phyloP scores from a whole-genome alignment of 2,797 vertebrate genomes.

The Sebastes glaucus region DNA sequence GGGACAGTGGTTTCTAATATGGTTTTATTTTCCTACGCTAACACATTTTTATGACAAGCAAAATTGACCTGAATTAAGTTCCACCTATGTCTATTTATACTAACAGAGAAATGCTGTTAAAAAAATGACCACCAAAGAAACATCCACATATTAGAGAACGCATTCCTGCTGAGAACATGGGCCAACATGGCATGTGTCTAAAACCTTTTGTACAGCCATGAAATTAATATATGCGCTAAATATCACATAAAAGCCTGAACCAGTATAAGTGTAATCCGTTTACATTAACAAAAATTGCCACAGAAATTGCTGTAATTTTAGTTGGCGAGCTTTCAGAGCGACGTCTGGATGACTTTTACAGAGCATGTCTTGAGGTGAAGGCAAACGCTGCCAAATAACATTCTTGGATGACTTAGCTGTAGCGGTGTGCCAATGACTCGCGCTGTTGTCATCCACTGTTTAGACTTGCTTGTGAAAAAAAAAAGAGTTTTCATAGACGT shows the following conservation, averaged over 20 bases:
- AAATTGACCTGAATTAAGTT: slow-evolving; percentile 61
- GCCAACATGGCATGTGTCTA: background rate
- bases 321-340: slow-evolving; percentile 60
- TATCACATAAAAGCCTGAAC: slow-evolving; percentile 39
- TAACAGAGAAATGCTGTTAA: slow-evolving; percentile 28
- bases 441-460: slow-evolving; percentile 72
- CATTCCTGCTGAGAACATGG: slow-evolving; percentile 13
- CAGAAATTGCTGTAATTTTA: slow-evolving; percentile 60
- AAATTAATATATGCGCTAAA: slow-evolving; percentile 19
- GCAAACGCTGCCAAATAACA: slow-evolving; percentile 68
- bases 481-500: slow-evolving; percentile 33
- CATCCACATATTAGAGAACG: slow-evolving; percentile 10
- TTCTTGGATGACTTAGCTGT: slow-evolving; percentile 67
- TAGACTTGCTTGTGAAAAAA: slow-evolving; percentile 65
- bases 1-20: slow-evolving; percentile 67
- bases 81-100: slow-evolving; percentile 54
- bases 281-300: slow-evolving; percentile 55
- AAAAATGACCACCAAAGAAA: slow-evolving; percentile 36
- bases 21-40: slow-evolving; percentile 52
- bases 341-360: slow-evolving; percentile 59
- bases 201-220: slow-evolving; percentile 21
- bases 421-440: slow-evolving; percentile 54
- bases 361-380: slow-evolving; percentile 62
- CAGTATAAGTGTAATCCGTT: slow-evolving; percentile 58
- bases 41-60: slow-evolving; percentile 69